Evolutionary conservation across 2,888 invertebrate species (phyloP).

Genomic region (Parelbella ahira): DNA sequence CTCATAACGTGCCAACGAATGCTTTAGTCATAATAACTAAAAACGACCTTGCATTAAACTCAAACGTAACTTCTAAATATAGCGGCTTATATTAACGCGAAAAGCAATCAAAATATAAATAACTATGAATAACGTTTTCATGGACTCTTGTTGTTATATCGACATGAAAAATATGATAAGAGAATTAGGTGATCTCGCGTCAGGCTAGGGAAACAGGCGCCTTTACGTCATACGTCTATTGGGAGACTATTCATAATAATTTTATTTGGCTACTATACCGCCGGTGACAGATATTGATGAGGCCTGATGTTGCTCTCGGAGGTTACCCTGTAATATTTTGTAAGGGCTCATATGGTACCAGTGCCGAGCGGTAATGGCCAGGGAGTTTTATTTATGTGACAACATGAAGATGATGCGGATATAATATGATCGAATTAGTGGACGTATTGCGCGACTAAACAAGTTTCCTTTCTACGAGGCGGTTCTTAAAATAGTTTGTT

Average conservation of each 20-base stretch:
- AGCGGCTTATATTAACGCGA: constrained; percentile 3
- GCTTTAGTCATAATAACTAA: constrained; percentile 8
- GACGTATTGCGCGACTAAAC: constrained; percentile 44
- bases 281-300: constrained; percentile 76
- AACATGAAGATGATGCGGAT: constrained; percentile 55
- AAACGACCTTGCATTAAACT: constrained; percentile 10
- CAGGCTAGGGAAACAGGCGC: constrained; percentile 53
- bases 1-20: constrained; percentile 8
- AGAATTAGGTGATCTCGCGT: constrained; percentile 55
- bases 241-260: constrained; percentile 60
- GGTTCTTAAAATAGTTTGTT: no score
- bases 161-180: constrained; percentile 27
- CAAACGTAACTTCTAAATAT: constrained; percentile 6
- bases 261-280: constrained; percentile 68
- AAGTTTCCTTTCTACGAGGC: constrained; percentile 8
- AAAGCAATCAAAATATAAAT: constrained; percentile 19
- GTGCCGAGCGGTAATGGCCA: constrained; percentile 49
- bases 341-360: constrained; percentile 42
- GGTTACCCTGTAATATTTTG: constrained; percentile 53
- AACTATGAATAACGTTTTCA: constrained; percentile 5
- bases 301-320: constrained; percentile 46
- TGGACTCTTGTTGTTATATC: constrained; percentile 13
- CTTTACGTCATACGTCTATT: constrained; percentile 49
- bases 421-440: constrained; percentile 62
- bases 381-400: constrained; percentile 68